These are phyloP conservation scores for Hystrix cristata DNA, from an alignment of 2,113 vertebrate species.

Conservation along the genomic window DNA sequence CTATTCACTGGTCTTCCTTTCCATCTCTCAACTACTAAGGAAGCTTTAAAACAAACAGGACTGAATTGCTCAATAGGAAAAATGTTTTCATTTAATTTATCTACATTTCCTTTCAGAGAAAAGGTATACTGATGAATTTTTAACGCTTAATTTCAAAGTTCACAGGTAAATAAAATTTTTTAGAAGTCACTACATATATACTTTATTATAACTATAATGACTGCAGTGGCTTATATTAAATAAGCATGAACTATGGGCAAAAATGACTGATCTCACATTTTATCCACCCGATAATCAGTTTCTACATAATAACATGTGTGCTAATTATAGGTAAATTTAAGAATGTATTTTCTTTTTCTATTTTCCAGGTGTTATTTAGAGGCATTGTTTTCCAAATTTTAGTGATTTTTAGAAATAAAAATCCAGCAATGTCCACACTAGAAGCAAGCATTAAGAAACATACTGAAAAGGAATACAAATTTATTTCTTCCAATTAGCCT, in stretches of 20 bases:
- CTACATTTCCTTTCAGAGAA: background rate
- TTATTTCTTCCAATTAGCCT: background rate
- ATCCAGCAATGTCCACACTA: background rate
- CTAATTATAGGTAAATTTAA: conserved; percentile 11
- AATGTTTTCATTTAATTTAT: background rate
- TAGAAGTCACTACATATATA: background rate
- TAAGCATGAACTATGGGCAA: background rate
- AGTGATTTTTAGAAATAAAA: background rate
- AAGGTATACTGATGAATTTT: background rate
- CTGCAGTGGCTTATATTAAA: background rate
- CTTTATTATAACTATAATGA: background rate
- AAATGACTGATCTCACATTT: background rate
- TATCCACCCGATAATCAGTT: background rate
- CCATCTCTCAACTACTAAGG: background rate
- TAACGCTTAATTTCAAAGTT: background rate
- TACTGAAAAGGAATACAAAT: background rate
- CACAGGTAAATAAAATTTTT: background rate
- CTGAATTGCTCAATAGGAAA: background rate
- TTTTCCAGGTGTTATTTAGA: background rate
- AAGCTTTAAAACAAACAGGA: background rate
- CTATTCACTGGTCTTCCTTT: background rate
- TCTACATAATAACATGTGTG: background rate
- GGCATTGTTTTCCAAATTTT: background rate
- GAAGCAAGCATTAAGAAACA: background rate
- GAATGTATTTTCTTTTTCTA: background rate